Base-by-base conservation (phyloP, 1,140 invertebrate species). In the Drosophila arizonae region DNA sequence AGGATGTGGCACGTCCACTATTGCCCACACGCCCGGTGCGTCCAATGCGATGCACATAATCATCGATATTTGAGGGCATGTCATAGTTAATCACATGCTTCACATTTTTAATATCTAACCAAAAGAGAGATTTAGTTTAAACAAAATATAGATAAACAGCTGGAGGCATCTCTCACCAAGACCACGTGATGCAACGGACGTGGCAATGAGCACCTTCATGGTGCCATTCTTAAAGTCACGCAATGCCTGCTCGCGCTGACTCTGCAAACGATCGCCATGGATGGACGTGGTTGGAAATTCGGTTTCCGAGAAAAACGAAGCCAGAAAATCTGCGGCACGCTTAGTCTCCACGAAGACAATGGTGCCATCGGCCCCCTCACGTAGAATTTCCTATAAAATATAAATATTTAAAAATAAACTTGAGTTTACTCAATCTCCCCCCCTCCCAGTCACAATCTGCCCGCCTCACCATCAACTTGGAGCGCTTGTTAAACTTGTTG, bases 31-130 rank as follows among this genome's bases (percentile, higher is more conserved):
- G 94, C 2, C 98, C 98, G 15, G 98, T 99, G 80, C 98, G 93
- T 1, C 98, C 98, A 86, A 99, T 99, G 50, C 98, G 93, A 92
- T 99, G 98, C 5, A 99, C 97, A 90, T 99, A 99, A 66, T 98
- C 97, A 70, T 98, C 97, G 66, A 98, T 96, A 26, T 93, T 93
- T 1, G 30, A 76, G 0, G 98, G 98, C 72, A 99, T 87, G 91
- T 99, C 98, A 87, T 95, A 99, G 91, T 99, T 99, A 5, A 99
- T 95, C 0, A 99, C 98, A 81, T 97, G 96, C 54, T 95, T 93
- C 0, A 98, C 96, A 60, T 95, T 95, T 28, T 90, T 91, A 2
- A 91, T 91, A 41, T 91, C 90, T 90, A n/a, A 2, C 13, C 8
- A 17, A 28, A 11, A 9, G 17, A 36, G 4, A 43, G 3, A 36